Evolutionary conservation across 1,140 invertebrate species (phyloP), one percentile per base, ranked within the genome.

Genomic region (Drosophila orena): DNA sequence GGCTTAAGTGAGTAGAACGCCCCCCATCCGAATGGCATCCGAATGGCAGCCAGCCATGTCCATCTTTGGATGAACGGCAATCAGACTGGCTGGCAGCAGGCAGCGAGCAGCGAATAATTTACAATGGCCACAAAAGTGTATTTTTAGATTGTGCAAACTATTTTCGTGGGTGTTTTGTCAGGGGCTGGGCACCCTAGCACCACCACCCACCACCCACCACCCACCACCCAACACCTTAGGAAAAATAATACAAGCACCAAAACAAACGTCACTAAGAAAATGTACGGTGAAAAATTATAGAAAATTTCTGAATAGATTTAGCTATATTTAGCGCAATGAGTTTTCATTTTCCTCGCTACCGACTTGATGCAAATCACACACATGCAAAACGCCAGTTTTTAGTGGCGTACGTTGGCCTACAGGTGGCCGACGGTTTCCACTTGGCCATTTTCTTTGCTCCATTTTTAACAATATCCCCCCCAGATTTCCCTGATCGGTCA

Each of bases 321-420:
- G 61, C 69, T 89, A 88, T 77, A 89, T 83, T 83, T 79, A 81
- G 78, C 78, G 61, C 81, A 85, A 85, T 86, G 81, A 86, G 81
- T 78, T 86, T 85, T 78, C 74, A 47, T 85, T 80, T 73, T 84
- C 66, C 50, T 15, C 46, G 59, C 59, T 42, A 35, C 37, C 43
- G 38, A 68, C 37, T 43, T 27, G 37, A 68, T 65, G 64, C 64
- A 68, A 68, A 65, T 24, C 24, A 24, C 24, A 24, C 24, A 24
- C 24, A 24, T 24, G 4, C 52, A 68, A 68, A 65, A 37, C 59
- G 55, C 46, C 69, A 55, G 34, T 22, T 56, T 68, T 71, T 24
- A 57, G 66, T 69, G 47, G 53, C 59, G 75, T 62, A 46, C 69
- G 64, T 65, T 79, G 42, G 77, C 77, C 79, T 70, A 89, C 83